Evolutionary conservation across 2,888 invertebrate species (phyloP).

Genomic region (Heliothis peltigera): DNA sequence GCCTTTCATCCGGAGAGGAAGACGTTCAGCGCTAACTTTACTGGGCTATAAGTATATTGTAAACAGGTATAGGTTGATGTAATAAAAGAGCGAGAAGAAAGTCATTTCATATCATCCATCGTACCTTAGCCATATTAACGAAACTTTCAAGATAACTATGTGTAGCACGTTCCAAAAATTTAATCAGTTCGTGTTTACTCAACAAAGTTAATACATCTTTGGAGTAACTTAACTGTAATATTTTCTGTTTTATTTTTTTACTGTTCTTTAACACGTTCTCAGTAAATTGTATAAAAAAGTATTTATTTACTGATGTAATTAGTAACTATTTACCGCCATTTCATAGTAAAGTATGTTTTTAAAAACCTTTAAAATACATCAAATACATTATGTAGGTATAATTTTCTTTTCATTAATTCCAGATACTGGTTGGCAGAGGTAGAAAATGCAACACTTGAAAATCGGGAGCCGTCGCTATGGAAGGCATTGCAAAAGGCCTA

Average conservation of each 20-base stretch:
- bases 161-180: slow-evolving; percentile 16
- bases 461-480: slow-evolving; percentile 89
- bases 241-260: too few species aligned
- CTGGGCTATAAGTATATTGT: background rate
- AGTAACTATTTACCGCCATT: too few species aligned
- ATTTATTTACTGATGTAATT: too few species aligned
- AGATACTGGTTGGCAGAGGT: slow-evolving; percentile 91
- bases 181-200: slow-evolving; percentile 8
- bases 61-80: background rate
- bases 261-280: too few species aligned
- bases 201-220: slow-evolving; percentile 8
- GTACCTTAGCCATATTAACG: slow-evolving; percentile 19
- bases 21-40: too few species aligned
- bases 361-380: too few species aligned
- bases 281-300: too few species aligned
- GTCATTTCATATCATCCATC: slow-evolving; percentile 19
- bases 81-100: slow-evolving; percentile 2
- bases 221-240: background rate
- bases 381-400: too few species aligned
- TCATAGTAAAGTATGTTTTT: too few species aligned
- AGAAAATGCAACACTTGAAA: slow-evolving; percentile 76
- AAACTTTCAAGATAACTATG: slow-evolving; percentile 9
- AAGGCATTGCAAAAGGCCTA: slow-evolving; percentile 90
- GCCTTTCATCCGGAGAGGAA: too few species aligned
- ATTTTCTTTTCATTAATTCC: background rate